Evolutionary conservation across 2,888 invertebrate genomes (phyloP), one percentile per base, ranked within the genome.

Genomic region (Plebejus anna): DNA sequence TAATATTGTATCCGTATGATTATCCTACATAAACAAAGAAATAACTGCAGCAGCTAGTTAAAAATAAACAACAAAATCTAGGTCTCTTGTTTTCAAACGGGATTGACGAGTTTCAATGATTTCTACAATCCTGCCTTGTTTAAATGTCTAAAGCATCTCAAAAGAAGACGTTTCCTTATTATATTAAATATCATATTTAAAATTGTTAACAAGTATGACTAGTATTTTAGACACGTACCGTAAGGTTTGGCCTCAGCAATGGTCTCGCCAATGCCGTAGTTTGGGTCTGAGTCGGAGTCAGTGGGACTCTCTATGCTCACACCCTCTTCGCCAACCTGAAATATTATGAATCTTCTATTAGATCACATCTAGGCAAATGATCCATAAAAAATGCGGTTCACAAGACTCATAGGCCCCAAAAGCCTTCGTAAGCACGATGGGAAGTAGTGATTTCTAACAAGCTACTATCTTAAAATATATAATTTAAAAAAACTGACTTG

Each of bases 241-340:
- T 96, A 94, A 77, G 97, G 97, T 82, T 96, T 96, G 0, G 97
- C 96, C 89, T 97, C 97, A 38, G 97, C 97, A 22, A 97, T 95
- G 0, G 95, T 83, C 4, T 93, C 88, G 79, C 94, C 87, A 13
- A 90, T 86, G 0, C 70, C 13, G 6, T 85, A 85, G 78, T 91
- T 91, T 28, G 94, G 89, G 2, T 89, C 88, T 38, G 91, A 90
- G 7, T 85, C 85, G 42, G 91, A 90, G 7, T 85, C 85, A 1
- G 83, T 83, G 0, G 94, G 89, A 16, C 87, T 83, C 3, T 90
- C 91, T 13, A 91, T 85, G 1, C 89, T 87, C 1, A 91, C 85
- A 0, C 91, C 92, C 82, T 94, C 94, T 81, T 94, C 94, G 1
- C 86, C 89, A n/a, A 94, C 86, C 94, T 94, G 82, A 16, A 80